Evolutionary conservation across 2,888 invertebrate species (phyloP), one percentile per base, ranked within the genome.

Genomic region (Onthophagus sagittarius): DNA sequence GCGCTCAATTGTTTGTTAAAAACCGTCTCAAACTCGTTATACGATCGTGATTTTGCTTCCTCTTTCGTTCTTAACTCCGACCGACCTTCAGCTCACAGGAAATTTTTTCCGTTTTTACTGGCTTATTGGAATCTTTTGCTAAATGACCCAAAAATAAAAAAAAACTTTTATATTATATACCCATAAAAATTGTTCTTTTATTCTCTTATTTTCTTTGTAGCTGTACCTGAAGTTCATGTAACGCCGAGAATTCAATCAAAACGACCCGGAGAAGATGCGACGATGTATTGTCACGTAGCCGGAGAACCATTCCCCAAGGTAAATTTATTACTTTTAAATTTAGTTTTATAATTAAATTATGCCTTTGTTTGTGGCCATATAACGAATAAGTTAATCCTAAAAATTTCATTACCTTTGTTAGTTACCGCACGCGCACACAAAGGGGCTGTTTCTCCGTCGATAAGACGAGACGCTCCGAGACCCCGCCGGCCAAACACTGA

Each of bases 241-340:
- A 90, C 89, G 15, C 93, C 93, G 0, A 86, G 89, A 76, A 88
- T 92, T 69, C 92, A 92, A 81, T 91, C 91, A 23, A 88, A 90
- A 78, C 85, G 89, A 39, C 90, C 92, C 0, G 90, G 91, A 0
- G 89, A 91, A 79, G 90, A 90, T 78, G 90, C 92, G 0, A 88
- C 88, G 14, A 90, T 94, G 88, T 89, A 89, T 77, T 94, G 93
- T 81, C 92, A 92, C 81, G 92, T 92, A 4, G 90, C 90, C 32
- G 93, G 93, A 1, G 91, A 92, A 78, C 93, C 93, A 2, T 88
- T 90, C 79, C 92, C 93, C 0, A 88, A 88, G 84, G 88, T 88
- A 64, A 15, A 23, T 13, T 69, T 69, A 5, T 31, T 69, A 13
- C 69, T 31, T n/a, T 9, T 14, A 13, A 11, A 13, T 14, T 9